phyloP scores from a whole-genome alignment of 1,140 invertebrate genomes.

The Neodiprion pinetum region DNA sequence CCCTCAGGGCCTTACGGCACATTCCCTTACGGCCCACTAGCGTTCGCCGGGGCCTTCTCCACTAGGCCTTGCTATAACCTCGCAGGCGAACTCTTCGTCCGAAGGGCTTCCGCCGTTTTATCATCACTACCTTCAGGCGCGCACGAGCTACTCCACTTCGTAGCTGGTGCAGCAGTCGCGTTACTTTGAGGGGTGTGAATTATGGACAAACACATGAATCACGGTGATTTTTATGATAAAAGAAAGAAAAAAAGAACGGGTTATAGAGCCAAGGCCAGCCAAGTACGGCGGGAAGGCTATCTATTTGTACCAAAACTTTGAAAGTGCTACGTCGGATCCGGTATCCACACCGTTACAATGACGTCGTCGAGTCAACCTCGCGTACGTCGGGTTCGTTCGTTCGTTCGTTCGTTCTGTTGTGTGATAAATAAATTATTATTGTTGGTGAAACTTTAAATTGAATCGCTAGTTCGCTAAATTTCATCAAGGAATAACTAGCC shows the following conservation, averaged over 20 bases:
- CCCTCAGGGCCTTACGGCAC: conserved; percentile 79
- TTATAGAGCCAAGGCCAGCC: conserved; percentile 1
- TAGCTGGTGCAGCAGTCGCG: conserved; percentile 42
- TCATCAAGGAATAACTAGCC: too few relatives aligned
- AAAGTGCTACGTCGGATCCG: conserved; percentile 1
- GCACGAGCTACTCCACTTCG: conserved; percentile 53
- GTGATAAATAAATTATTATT: too few relatives aligned
- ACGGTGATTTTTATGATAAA: neutral
- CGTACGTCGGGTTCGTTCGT: too few relatives aligned
- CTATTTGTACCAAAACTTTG: conserved; percentile 1
- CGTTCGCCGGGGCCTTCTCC: conserved; percentile 73
- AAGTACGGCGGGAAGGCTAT: neutral
- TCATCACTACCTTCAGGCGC: conserved; percentile 59
- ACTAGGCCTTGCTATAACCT: conserved; percentile 63
- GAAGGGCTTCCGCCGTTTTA: conserved; percentile 56
- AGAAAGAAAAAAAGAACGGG: neutral
- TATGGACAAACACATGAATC: neutral
- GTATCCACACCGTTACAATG: neutral
- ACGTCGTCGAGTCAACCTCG: too few relatives aligned
- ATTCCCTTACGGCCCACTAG: conserved; percentile 89
- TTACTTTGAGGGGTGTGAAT: neutral
- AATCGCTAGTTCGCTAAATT: too few relatives aligned
- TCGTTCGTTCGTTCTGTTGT: too few relatives aligned
- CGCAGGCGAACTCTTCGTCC: conserved; percentile 47
- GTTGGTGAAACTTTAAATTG: too few relatives aligned